Evolutionary conservation across 2,113 vertebrate species (phyloP), one percentile per base, ranked within the genome.

Genomic region (Chascanopsetta lugubris): DNA sequence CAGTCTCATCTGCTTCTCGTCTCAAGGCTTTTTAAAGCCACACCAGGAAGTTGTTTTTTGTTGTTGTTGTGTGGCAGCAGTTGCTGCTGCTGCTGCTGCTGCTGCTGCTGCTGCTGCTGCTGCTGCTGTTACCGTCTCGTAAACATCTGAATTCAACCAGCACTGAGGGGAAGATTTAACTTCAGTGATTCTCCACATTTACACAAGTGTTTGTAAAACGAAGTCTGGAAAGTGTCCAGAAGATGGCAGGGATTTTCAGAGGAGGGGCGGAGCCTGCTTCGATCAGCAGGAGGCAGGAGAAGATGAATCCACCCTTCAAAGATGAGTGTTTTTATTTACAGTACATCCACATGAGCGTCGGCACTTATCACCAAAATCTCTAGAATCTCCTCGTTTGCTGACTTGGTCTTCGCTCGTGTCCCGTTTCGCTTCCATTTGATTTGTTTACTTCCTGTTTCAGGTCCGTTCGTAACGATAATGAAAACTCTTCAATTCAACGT

Each of bases 21-120:
- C 42, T 36, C 15, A 70, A 62, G 22, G 63, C 21, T 56, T 46
- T 72, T 48, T 47, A 20, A 47, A 38, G 66, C 53, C 1, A 2
- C 58, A 30, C 0, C 48, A 63, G 24, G 29, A 58, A 26, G 34
- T 48, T 20, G 2, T 8, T 46, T 15, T 69, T 27, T 26, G 8
- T 68, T 7, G 5, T 40, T 9, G 15, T 21, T 27, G 29, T 53
- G 24, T 30, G 20, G 26, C 40, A 2, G 6, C 30, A n/a, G n/a
- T n/a, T n/a, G 22, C 5, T 32, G 22, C 20, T 21, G 15, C 15
- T 22, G 26, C n/a, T 8, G 18, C 22, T 15, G 40, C n/a, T n/a
- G 22, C 5, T 32, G 22, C 20, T 21, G 15, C 15, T 22, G 26
- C n/a, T 8, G 18, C 22, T 15, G 40, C n/a, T n/a, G 22, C 5